These are phyloP conservation scores for Drosophila kanapiae DNA, from an alignment of 1,140 invertebrate genomes.

Conservation along the genomic window DNA sequence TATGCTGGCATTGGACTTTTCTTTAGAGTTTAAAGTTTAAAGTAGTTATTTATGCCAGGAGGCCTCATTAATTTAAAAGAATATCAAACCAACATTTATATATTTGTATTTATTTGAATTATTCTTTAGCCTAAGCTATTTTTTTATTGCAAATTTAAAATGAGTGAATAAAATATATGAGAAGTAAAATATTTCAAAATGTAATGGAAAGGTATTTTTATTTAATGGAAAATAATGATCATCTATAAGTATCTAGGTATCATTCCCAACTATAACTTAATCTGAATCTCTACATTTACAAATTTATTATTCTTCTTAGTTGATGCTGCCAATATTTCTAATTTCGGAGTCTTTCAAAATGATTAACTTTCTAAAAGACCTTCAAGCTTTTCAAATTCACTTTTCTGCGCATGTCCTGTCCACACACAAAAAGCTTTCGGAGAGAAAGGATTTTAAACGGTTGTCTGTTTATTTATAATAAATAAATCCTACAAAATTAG, in stretches of 20 bases:
- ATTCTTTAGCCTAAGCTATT: background rate
- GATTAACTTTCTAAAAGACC: conserved; percentile 1
- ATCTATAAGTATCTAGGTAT: too few relatives aligned
- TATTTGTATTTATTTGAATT: conserved; percentile 16
- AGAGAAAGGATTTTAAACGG: background rate
- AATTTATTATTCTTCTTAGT: background rate
- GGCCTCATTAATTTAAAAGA: background rate
- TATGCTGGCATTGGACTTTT: conserved; percentile 72
- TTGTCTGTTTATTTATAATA: background rate
- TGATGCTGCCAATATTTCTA: background rate
- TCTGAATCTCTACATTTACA: background rate
- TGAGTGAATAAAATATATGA: conserved; percentile 3
- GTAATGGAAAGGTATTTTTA: background rate
- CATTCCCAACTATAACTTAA: too few relatives aligned
- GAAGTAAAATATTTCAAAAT: background rate
- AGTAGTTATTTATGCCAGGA: conserved; percentile 26
- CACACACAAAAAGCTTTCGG: conserved; percentile 7
- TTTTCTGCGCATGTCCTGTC: conserved; percentile 26
- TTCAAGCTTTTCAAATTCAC: background rate
- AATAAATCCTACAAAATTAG: too few relatives aligned
- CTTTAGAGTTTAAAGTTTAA: conserved; percentile 22
- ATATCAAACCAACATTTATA: background rate
- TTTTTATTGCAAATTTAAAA: conserved; percentile 29
- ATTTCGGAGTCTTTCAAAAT: conserved; percentile 19
- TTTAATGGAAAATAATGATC: too few relatives aligned